Percentiles rank a stretch among this genome's conserved stretches.
These are phyloP conservation scores for Meandrina meandrites DNA, from an alignment of 92 coral and sea anemone genomes.

Conservation along the genomic window DNA sequence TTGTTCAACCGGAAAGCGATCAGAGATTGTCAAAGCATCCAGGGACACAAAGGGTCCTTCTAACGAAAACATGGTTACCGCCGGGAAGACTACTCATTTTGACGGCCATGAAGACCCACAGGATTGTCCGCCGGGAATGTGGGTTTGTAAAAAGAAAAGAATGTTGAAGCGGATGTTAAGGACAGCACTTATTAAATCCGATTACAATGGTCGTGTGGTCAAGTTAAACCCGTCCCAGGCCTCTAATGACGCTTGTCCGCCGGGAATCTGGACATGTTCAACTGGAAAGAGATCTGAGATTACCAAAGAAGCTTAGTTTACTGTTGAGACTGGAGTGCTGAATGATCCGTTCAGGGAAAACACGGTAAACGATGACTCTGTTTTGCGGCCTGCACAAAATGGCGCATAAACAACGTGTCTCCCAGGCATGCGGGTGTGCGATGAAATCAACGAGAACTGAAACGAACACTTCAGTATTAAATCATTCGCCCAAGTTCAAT, in stretches of 20 bases:
- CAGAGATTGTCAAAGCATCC: neutral
- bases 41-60: no score
- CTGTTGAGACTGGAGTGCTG: no score
- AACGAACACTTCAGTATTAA: no score
- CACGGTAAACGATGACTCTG: no score
- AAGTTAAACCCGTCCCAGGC: neutral
- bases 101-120: neutral
- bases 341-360: no score
- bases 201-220: neutral
- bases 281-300: neutral
- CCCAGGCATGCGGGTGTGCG: neutral
- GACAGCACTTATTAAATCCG: neutral
- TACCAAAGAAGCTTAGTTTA: neutral
- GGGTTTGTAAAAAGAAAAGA: conserved; percentile 4
- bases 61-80: neutral
- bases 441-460: neutral
- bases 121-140: neutral
- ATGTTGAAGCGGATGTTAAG: neutral
- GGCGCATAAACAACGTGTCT: no score
- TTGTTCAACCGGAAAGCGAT: neutral
- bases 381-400: no score
- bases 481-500: no score
- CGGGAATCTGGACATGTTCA: conserved; percentile 23
- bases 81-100: neutral
- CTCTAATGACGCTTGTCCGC: neutral